phyloP scores from a whole-genome alignment of 2,797 vertebrate species.

The Epinephelus malabaricus region DNA sequence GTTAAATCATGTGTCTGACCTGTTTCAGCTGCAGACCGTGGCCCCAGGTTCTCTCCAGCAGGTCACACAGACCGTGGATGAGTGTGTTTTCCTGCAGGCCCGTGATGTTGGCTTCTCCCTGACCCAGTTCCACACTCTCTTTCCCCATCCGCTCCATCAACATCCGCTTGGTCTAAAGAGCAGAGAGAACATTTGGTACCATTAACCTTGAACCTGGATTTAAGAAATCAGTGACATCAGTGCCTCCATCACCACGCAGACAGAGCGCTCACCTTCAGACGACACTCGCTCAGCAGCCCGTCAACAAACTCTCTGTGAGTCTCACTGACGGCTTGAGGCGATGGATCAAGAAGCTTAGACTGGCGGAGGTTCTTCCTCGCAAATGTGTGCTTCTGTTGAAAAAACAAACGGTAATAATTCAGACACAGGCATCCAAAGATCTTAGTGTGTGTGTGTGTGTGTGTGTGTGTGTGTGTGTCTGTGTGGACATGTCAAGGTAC shows the following conservation, averaged over 20 bases:
- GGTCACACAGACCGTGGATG: conserved; percentile 96
- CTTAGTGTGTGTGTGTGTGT: background rate
- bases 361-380: conserved; percentile 91
- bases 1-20: conserved; percentile 81
- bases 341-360: conserved; percentile 94
- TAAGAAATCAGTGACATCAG: background rate
- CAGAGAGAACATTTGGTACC: background rate
- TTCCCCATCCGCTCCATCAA: conserved; percentile 98
- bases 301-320: conserved; percentile 97
- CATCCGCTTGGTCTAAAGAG: conserved; percentile 94
- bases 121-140: conserved; percentile 94
- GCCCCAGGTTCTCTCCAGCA: conserved; percentile 98
- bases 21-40: conserved; percentile 97
- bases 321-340: conserved; percentile 92
- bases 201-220: background rate
- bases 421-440: background rate
- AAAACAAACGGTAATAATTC: conserved; percentile 74
- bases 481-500: conserved; percentile 51
- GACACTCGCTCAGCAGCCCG: conserved; percentile 95
- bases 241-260: background rate
- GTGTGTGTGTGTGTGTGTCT: background rate
- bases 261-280: conserved; percentile 91
- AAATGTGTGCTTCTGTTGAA: conserved; percentile 91
- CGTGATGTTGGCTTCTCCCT: conserved; percentile 95
- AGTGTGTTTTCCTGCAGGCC: conserved; percentile 97